Conservation (phyloP, 2,888 invertebrate genomes). For the Acleris holmiana region DNA sequence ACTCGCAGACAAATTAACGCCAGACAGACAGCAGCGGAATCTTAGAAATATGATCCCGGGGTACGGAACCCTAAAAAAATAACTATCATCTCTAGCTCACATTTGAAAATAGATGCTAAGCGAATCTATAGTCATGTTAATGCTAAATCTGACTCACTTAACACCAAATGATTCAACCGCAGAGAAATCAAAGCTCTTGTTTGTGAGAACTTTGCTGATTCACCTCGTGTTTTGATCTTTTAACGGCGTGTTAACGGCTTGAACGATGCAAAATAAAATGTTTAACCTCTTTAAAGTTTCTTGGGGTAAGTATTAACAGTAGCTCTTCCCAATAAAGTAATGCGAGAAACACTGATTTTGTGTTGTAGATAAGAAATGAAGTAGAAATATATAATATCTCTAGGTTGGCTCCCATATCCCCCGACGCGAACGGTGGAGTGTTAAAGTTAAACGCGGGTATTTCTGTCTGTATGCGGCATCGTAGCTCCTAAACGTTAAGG, state of each 20-base stretch:
- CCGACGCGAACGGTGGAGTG: no score
- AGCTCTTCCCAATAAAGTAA: slow-evolving; percentile 7
- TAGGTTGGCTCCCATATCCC: no score
- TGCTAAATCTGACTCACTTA: slow-evolving; percentile 20
- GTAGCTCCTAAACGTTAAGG: no score
- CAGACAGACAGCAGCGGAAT: no score
- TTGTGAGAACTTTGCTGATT: slow-evolving; percentile 20
- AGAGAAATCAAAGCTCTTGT: slow-evolving; percentile 17
- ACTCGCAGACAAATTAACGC: no score
- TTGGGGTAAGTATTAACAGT: not conserved
- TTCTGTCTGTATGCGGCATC: no score
- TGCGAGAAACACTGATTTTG: not conserved
- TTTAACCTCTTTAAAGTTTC: slow-evolving; percentile 5
- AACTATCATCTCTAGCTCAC: no score
- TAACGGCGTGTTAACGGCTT: slow-evolving; percentile 17
- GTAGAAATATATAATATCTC: not conserved
- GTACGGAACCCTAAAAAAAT: no score
- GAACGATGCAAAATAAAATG: slow-evolving; percentile 17
- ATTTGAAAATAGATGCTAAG: no score
- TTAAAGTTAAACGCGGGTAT: no score
- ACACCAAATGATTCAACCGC: slow-evolving; percentile 20
- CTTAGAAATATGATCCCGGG: no score
- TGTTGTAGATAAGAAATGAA: not conserved
- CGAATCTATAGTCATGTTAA: not conserved
- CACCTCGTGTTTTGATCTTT: slow-evolving; percentile 20